Evolutionary conservation across 2,113 vertebrate species (phyloP), one percentile per base, ranked within the genome.

Genomic region (Anthoscopus minutus): DNA sequence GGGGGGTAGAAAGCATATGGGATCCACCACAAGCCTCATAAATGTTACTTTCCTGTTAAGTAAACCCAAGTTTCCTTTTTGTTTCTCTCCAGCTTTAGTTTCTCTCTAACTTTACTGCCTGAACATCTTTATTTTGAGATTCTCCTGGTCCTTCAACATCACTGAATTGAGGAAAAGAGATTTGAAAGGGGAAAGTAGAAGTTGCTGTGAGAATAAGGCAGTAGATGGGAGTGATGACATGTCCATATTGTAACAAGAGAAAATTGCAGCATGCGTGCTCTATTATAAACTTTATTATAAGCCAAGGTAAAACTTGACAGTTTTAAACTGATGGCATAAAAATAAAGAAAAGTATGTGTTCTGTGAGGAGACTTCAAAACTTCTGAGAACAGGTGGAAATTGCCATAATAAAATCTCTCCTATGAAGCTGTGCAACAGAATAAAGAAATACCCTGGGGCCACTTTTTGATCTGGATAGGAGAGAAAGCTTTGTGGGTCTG

Each of bases 71-170:
- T 94, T 96, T 96, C 83, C 81, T 96, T 94, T 94, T 77, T 74
- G 72, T 84, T 95, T 96, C 66, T 83, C 83, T 96, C 80, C 80
- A 92, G 11, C 13, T 83, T 83, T 72, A 53, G 11, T 62, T 62
- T 67, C 33, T 44, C 37, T 60, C 15, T 22, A 45, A 10, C 45
- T 78, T 53, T 53, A 53, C 38, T 94, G 84, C 82, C 81, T 92
- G 58, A 93, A 94, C 73, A 91, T 97, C 89, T 97, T 97, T 97
- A 97, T 97, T 98, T 97, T 95, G 95, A 97, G 93, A 83, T 92
- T 47, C 71, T 96, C 65, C 44, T 95, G 89, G 67, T 79, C 86
- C 91, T 94, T 97, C 92, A 94, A 53, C 12, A 27, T 94, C 83
- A 88, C 24, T 92, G 90, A 66, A 95, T 69, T 79, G 92, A 96